Evolutionary conservation across 2,113 vertebrate genomes (phyloP), one percentile per base, ranked within the genome.

Genomic region (Pluvialis apricaria): DNA sequence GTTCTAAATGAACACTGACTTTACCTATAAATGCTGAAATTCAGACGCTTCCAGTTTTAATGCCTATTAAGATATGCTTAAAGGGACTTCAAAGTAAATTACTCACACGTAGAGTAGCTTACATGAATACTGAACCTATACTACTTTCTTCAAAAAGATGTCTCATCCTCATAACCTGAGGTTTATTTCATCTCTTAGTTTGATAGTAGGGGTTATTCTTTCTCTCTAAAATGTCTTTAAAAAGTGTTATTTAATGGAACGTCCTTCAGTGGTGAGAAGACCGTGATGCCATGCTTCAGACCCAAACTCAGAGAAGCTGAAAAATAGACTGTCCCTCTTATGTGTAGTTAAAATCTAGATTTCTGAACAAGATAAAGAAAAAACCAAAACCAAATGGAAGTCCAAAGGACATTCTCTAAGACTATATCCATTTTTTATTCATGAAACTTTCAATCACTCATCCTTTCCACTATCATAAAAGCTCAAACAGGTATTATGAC

Each of bases 51-150:
- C 49, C 36, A 40, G 24, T 81, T 91, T 84, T 82, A 84, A 89
- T 2, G 38, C 55, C 31, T 78, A 19, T 69, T 69, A 75, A 45
- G 78, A 75, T 89, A 78, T 55, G 45, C 22, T 84, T 91, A 80
- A 90, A 86, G 57, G 21, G 44, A 92, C 82, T 90, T 96, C 79
- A 79, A 76, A 94, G 38, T 45, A 82, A 88, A 95, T 95, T 90
- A 82, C 61, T 79, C 26, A 79, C 32, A 61, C 5, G 19, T 29
- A 64, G 40, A 86, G 40, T 62, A 86, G 68, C 68, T 94, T 91
- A 66, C 1, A 76, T 60, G 16, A 94, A 79, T 79, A 82, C 79
- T 51, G 42, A 86, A 68, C 15, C 79, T 66, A 55, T 1, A 19
- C 34, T 61, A 29, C 70, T 69, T 62, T 82, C 60, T 49, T 87